Evolutionary conservation across 2,797 vertebrate species (phyloP).

Genomic region (Pangasius larnaudii): DNA sequence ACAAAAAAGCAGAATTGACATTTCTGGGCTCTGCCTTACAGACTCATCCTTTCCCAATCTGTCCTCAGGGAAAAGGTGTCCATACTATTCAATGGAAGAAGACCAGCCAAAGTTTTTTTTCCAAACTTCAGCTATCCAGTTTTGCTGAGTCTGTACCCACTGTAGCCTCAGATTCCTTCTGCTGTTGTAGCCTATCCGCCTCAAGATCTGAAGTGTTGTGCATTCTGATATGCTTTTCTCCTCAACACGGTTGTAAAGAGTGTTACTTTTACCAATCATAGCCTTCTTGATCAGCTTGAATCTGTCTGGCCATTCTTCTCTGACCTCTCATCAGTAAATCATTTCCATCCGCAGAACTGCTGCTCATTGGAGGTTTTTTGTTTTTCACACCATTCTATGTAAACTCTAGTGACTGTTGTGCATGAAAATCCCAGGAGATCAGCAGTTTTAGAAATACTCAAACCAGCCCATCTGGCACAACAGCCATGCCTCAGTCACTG

Average conservation of each 20-base stretch:
- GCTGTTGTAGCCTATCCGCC: not conserved
- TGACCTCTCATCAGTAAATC: not conserved
- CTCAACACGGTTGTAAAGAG: not conserved
- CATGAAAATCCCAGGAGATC: not conserved
- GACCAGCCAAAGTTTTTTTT: too few relatives aligned
- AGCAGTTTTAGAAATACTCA: conserved; percentile 15
- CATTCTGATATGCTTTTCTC: not conserved
- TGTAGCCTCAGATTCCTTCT: not conserved
- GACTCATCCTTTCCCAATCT: not conserved
- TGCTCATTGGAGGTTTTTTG: not conserved
- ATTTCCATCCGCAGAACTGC: not conserved
- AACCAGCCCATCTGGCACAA: conserved; percentile 1
- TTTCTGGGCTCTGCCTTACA: not conserved
- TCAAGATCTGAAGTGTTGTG: not conserved
- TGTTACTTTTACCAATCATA: not conserved
- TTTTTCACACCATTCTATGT: not conserved
- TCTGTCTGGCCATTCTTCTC: not conserved
- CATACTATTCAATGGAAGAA: not conserved
- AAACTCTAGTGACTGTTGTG: conserved; percentile 13
- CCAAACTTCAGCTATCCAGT: not conserved
- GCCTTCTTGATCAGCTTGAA: not conserved
- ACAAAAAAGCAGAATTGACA: not conserved
- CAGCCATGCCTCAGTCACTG: not conserved
- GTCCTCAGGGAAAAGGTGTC: not conserved
- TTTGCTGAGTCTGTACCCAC: not conserved